Evolutionary conservation across 2,113 vertebrate species (phyloP).

Genomic region (Odocoileus hemionus): DNA sequence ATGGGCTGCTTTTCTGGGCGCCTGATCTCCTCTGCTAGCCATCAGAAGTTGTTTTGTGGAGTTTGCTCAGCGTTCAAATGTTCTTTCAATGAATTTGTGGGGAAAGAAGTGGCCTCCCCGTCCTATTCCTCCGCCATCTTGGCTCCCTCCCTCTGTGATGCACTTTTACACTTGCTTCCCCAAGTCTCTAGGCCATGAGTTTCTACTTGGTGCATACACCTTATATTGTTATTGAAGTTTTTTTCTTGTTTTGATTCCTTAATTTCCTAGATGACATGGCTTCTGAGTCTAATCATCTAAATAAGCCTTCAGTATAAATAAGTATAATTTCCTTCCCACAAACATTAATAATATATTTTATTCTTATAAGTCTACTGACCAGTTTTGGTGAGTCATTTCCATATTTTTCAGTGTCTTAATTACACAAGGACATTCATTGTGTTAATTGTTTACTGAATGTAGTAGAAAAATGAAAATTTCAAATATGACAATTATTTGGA

Average conservation of each 20-base stretch:
- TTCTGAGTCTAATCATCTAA: neutral
- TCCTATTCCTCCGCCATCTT: too few species aligned
- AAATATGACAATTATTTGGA: neutral
- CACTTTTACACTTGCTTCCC: neutral
- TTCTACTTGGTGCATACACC: neutral
- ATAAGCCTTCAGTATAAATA: neutral
- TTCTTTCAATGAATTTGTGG: too few species aligned
- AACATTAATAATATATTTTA: slow-evolving; percentile 11
- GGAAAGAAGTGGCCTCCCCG: too few species aligned
- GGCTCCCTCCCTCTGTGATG: neutral
- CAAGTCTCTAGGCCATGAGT: neutral
- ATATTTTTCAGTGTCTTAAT: neutral
- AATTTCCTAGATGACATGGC: neutral
- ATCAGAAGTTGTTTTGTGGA: too few species aligned
- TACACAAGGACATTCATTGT: neutral
- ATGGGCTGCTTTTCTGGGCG: too few species aligned
- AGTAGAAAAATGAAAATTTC: neutral
- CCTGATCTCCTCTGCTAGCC: too few species aligned
- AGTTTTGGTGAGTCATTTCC: neutral
- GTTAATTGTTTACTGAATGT: neutral
- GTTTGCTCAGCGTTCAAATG: too few species aligned
- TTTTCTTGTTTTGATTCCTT: neutral
- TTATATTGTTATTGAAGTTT: neutral
- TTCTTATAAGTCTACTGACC: neutral
- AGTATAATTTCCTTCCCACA: neutral